These are phyloP conservation scores for Danio albolineatus DNA, from an alignment of 2,797 vertebrate species.

Conservation along the genomic window DNA sequence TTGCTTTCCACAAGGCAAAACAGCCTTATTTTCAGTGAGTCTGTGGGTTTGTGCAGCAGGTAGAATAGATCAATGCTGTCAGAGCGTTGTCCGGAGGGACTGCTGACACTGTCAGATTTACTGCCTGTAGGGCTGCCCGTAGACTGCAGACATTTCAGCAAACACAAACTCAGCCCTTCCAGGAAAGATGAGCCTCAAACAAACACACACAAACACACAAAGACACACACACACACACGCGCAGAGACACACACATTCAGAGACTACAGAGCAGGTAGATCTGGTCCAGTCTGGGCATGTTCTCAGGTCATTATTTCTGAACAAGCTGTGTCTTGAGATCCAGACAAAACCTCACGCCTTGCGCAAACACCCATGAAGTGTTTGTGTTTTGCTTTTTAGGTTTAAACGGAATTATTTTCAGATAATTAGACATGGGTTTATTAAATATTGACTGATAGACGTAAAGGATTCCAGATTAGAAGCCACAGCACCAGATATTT, in stretches of 20 bases:
- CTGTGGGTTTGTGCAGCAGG: conserved; percentile 36
- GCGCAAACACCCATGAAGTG: neutral
- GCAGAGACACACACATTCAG: conserved; percentile 20
- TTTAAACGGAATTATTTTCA: conserved; percentile 12
- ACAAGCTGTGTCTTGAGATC: conserved; percentile 29
- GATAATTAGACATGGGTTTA: neutral
- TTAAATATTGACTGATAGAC: conserved; percentile 9
- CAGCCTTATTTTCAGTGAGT: conserved; percentile 11
- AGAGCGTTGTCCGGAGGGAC: conserved; percentile 57
- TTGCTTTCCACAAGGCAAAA: neutral
- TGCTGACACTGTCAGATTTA: conserved; percentile 51
- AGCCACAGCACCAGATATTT: neutral
- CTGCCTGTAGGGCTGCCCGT: conserved; percentile 47
- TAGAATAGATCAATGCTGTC: conserved; percentile 32
- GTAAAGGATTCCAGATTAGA: neutral
- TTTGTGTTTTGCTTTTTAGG: conserved; percentile 12
- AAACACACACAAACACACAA: conserved; percentile 13
- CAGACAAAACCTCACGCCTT: conserved; percentile 4
- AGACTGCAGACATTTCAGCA: conserved; percentile 28
- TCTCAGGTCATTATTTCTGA: conserved; percentile 7
- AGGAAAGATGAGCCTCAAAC: conserved; percentile 7
- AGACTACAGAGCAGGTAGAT: neutral
- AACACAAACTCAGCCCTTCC: conserved; percentile 9
- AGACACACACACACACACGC: too few species aligned
- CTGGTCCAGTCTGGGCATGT: conserved; percentile 7